Conservation (phyloP, 2,888 invertebrate species). For the Dilophus febrilis region DNA sequence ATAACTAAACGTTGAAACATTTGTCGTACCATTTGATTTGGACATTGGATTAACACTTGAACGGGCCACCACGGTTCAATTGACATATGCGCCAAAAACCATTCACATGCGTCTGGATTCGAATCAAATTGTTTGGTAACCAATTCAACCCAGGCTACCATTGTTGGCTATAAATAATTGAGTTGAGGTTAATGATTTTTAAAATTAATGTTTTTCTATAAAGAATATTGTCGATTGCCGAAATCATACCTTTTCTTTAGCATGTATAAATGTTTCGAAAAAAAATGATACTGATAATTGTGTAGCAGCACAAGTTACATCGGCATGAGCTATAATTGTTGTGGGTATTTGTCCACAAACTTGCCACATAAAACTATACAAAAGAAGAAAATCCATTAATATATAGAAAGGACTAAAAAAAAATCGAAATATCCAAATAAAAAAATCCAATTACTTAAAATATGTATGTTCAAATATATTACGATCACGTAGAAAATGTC, state of each 20-base stretch:
- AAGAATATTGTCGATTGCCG: no score
- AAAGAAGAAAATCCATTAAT: constrained; percentile 11
- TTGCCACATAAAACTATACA: constrained; percentile 91
- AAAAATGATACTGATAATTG: constrained; percentile 86
- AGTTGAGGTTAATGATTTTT: constrained; percentile 2
- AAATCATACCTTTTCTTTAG: constrained; percentile 79
- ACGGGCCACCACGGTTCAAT: constrained; percentile 92
- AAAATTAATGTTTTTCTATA: background rate
- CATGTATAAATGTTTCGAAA: constrained; percentile 90
- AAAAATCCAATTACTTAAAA: constrained; percentile 51
- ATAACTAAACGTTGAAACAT: constrained; percentile 92
- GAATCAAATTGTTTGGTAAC: constrained; percentile 89
- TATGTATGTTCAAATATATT: constrained; percentile 93
- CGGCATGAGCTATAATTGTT: constrained; percentile 61
- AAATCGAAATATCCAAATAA: background rate
- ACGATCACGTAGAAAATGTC: constrained; percentile 86
- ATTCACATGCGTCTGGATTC: constrained; percentile 74
- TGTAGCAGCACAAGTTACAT: constrained; percentile 71
- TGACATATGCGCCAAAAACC: constrained; percentile 88
- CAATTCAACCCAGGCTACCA: constrained; percentile 92
- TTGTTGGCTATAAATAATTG: constrained; percentile 51
- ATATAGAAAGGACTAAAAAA: background rate
- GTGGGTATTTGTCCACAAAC: constrained; percentile 88
- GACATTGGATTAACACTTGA: constrained; percentile 86
- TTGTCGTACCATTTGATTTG: constrained; percentile 91